These are phyloP conservation scores for Amphiprion percula DNA, from an alignment of 2,113 vertebrate genomes.

Conservation along the genomic window DNA sequence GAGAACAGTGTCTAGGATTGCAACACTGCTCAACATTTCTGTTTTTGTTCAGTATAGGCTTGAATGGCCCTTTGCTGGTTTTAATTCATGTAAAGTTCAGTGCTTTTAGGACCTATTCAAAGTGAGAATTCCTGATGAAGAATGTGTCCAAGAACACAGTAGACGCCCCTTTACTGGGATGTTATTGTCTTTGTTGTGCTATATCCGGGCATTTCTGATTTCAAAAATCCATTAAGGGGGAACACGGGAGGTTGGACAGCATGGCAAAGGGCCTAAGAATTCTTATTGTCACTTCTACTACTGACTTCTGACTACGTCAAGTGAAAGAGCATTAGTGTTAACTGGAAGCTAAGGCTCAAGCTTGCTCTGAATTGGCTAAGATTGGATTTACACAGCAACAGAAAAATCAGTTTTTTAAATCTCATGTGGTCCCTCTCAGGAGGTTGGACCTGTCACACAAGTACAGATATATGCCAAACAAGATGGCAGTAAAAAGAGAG, in stretches of 20 bases:
- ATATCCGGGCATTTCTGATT: slow-evolving; percentile 51
- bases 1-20: slow-evolving; percentile 57
- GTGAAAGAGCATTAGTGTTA: slow-evolving; percentile 51
- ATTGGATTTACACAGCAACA: slow-evolving; percentile 54
- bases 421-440: slow-evolving; percentile 24
- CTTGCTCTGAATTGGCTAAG: slow-evolving; percentile 51
- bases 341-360: slow-evolving; percentile 61
- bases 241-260: slow-evolving; percentile 42
- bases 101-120: slow-evolving; percentile 72
- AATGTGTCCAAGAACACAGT: slow-evolving; percentile 66
- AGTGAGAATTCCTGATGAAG: slow-evolving; percentile 79
- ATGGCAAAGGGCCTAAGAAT: slow-evolving; percentile 53
- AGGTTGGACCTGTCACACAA: slow-evolving; percentile 42
- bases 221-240: slow-evolving; percentile 44
- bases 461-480: slow-evolving; percentile 53
- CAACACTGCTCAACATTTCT: slow-evolving; percentile 59
- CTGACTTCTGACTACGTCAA: slow-evolving; percentile 38
- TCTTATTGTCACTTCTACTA: slow-evolving; percentile 37
- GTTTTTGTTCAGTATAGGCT: slow-evolving; percentile 69
- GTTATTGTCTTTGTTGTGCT: slow-evolving; percentile 76
- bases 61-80: slow-evolving; percentile 80
- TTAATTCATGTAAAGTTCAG: slow-evolving; percentile 69
- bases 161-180: slow-evolving; percentile 35
- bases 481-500: slow-evolving; percentile 49
- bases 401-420: slow-evolving; percentile 37